These are phyloP conservation scores for Artemia sp. DNA, from an alignment of 2,888 invertebrate species.

Conservation along the genomic window DNA sequence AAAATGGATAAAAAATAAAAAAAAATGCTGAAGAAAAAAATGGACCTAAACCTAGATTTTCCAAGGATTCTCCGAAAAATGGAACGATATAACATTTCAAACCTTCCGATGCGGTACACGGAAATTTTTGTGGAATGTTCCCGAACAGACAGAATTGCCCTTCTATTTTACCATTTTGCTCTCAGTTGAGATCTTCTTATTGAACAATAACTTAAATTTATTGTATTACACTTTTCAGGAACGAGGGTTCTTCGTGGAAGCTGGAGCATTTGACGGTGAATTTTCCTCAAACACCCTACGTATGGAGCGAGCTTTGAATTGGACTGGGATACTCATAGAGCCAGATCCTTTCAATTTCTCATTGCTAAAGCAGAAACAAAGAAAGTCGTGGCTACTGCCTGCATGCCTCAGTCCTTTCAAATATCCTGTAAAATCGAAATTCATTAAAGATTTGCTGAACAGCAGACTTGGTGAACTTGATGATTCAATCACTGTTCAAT, in stretches of 20 bases:
- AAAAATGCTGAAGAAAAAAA: too few species aligned
- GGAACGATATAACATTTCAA: too few species aligned
- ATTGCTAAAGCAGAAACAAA: constrained; percentile 15
- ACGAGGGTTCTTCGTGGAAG: constrained; percentile 17
- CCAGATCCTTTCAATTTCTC: not conserved
- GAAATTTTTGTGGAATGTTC: too few species aligned
- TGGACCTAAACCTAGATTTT: too few species aligned
- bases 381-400: constrained; percentile 14
- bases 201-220: not conserved
- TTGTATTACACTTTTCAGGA: constrained; percentile 1
- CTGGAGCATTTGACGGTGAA: constrained; percentile 19
- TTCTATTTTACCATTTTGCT: too few species aligned
- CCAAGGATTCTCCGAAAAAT: too few species aligned
- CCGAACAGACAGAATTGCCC: too few species aligned
- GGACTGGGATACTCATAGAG: constrained; percentile 19
- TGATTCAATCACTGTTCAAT: not conserved
- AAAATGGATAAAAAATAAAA: too few species aligned
- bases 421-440: not conserved
- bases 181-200: too few species aligned
- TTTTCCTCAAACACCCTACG: constrained; percentile 4
- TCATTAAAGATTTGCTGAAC: not conserved
- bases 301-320: not conserved
- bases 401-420: constrained; percentile 13
- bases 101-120: too few species aligned
- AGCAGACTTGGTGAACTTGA: not conserved